Percentiles rank a stretch among this genome's conserved stretches.
These are phyloP conservation scores for Lethenteron camtschaticum DNA, from an alignment of 2,113 vertebrate species.

Conservation along the genomic window DNA sequence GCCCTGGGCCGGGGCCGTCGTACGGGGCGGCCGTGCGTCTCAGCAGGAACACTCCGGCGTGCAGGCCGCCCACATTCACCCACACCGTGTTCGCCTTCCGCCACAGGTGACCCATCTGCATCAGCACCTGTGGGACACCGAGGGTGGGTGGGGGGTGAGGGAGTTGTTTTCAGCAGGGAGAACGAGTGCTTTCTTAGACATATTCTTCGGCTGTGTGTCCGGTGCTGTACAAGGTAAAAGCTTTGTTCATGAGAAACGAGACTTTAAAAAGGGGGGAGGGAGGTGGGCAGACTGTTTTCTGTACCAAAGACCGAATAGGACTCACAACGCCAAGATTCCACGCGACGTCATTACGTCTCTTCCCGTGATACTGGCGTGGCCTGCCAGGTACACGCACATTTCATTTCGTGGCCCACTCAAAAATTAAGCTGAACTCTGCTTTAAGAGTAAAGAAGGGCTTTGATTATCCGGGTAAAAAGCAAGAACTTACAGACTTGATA, in stretches of 20 bases:
- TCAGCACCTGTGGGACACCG: conserved; percentile 39
- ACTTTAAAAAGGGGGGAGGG: background rate
- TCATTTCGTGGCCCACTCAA: too few relatives aligned
- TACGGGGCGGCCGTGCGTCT: conserved; percentile 31
- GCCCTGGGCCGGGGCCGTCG: conserved; percentile 10
- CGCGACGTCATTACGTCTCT: too few relatives aligned
- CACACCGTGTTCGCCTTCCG: conserved; percentile 54
- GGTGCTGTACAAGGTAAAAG: background rate
- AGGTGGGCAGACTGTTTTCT: background rate
- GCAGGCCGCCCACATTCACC: conserved; percentile 86
- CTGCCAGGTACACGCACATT: too few relatives aligned
- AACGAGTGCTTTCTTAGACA: background rate
- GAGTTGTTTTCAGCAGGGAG: background rate
- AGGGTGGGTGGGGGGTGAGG: background rate
- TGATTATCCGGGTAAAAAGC: too few relatives aligned
- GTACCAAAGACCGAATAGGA: background rate
- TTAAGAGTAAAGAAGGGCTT: too few relatives aligned
- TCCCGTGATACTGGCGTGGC: too few relatives aligned
- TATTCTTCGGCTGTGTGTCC: background rate
- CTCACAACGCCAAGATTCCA: too few relatives aligned
- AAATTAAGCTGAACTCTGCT: too few relatives aligned
- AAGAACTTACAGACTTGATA: too few relatives aligned
- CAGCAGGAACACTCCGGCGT: conserved; percentile 74
- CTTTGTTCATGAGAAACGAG: background rate
- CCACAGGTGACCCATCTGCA: conserved; percentile 60